Conservation (phyloP, 2,797 vertebrate genomes). For the Hafferia zeledoni region DNA sequence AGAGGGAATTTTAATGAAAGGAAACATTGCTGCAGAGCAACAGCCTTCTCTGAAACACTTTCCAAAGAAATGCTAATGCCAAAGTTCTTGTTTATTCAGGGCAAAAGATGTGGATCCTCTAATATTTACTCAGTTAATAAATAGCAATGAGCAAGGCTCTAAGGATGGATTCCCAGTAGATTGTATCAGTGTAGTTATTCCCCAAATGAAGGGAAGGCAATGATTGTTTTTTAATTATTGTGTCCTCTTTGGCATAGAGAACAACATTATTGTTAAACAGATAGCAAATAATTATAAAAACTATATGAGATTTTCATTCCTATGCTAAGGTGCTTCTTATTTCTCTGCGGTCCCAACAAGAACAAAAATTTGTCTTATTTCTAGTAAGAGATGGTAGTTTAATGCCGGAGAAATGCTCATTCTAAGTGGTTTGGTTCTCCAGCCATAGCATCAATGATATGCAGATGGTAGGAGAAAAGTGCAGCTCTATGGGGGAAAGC, state of each 20-base stretch:
- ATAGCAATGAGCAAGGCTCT: not conserved
- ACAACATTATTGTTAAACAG: not conserved
- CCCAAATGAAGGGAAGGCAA: not conserved
- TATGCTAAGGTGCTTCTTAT: not conserved
- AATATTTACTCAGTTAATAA: slow-evolving; percentile 35
- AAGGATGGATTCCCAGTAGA: slow-evolving; percentile 7
- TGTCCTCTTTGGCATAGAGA: not conserved
- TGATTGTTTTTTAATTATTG: not conserved
- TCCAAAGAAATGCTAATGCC: not conserved
- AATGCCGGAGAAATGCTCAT: not conserved
- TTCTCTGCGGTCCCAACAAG: not conserved
- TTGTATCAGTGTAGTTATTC: not conserved
- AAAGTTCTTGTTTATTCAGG: slow-evolving; percentile 17
- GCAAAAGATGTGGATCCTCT: not conserved
- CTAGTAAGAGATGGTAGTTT: not conserved
- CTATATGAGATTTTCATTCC: not conserved
- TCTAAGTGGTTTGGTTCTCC: not conserved
- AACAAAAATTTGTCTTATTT: not conserved
- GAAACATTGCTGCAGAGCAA: slow-evolving; percentile 8
- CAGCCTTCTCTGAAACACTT: not conserved
- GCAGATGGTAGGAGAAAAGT: not conserved
- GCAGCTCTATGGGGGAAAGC: rapidly evolving
- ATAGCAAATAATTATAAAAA: not conserved
- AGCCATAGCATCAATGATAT: not conserved
- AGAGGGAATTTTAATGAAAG: slow-evolving; percentile 38